These are phyloP conservation scores for Zonitis immaculata DNA, from an alignment of 2,888 invertebrate species.

Conservation along the genomic window DNA sequence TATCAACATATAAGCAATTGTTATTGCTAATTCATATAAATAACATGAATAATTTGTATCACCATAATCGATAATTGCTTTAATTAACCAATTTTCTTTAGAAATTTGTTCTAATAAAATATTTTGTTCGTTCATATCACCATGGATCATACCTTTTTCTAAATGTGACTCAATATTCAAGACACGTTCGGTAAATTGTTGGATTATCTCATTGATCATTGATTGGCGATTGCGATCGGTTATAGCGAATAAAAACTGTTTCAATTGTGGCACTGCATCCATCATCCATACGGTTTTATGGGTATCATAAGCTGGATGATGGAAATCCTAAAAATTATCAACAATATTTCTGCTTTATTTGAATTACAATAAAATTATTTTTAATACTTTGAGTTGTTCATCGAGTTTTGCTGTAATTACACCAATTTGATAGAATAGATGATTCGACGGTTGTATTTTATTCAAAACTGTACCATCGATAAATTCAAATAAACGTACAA, in stretches of 20 bases:
- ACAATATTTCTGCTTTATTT: neutral
- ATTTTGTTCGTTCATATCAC: constrained; percentile 90
- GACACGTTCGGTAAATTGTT: constrained; percentile 63
- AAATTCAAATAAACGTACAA: constrained; percentile 71
- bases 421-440: constrained; percentile 68
- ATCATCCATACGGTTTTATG: constrained; percentile 76
- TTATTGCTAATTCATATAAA: constrained; percentile 79
- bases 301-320: constrained; percentile 63
- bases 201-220: constrained; percentile 59
- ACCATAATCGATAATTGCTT: constrained; percentile 81
- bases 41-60: constrained; percentile 70
- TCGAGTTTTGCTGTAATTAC: constrained; percentile 67
- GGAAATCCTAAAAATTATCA: constrained; percentile 56
- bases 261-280: constrained; percentile 61
- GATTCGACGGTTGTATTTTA: constrained; percentile 56
- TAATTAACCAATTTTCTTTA: constrained; percentile 54
- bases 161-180: constrained; percentile 56
- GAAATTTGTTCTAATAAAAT: constrained; percentile 51
- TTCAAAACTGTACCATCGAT: constrained; percentile 68
- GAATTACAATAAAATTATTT: neutral
- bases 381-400: constrained; percentile 59
- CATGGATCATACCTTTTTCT: constrained; percentile 74
- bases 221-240: constrained; percentile 55
- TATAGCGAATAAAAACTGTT: constrained; percentile 66
- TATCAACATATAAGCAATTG: constrained; percentile 76